Base-by-base conservation (phyloP, 2,888 invertebrate species). In the Coenonympha glycerion region DNA sequence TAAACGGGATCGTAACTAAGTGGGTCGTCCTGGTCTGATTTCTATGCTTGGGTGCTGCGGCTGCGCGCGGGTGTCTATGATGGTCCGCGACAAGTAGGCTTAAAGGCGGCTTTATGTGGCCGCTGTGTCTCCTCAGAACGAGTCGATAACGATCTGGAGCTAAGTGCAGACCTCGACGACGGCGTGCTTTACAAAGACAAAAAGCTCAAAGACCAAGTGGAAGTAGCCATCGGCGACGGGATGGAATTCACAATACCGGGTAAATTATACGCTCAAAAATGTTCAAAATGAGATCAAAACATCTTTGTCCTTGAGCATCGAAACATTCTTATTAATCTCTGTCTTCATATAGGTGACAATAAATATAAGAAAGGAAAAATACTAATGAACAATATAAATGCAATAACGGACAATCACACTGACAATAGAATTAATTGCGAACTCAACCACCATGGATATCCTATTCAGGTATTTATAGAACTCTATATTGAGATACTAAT, bases 241-340 rank as follows among this genome's bases (percentile, higher is more conserved):
- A 95, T 96, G 94, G 96, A 96, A 81, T 95, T 96, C 72, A 95
- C 95, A 45, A 95, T 96, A 87, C 95, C 95, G 80, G 95, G 95
- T 91, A 90, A 56, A 48, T 77, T 28, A 22, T 46, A 15, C 15
- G 19, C 9, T 26, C 21, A 8, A 15, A 21, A 24, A 1, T 8
- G 5, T 13, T 30, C n/a, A n/a, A n/a, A n/a, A 5, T 21, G 11
- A 19, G 8, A 11, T 13, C 2, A 6, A 19, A 13, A 22, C 22
- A 8, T 13, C 5, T 11, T 4, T 13, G 13, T 13, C 21, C 6
- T 13, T 37, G 8, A 15, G 5, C 13, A 22, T 11, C 22, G 8
- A 24, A 13, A 24, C 8, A 22, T 22, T 15, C 11, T 24, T 6
- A 9, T 36, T 11, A 15, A 39, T 2, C 15, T 15, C 15, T 37